phyloP scores from a whole-genome alignment of 2,797 vertebrate genomes.

The Euphonia xanthogaster region DNA sequence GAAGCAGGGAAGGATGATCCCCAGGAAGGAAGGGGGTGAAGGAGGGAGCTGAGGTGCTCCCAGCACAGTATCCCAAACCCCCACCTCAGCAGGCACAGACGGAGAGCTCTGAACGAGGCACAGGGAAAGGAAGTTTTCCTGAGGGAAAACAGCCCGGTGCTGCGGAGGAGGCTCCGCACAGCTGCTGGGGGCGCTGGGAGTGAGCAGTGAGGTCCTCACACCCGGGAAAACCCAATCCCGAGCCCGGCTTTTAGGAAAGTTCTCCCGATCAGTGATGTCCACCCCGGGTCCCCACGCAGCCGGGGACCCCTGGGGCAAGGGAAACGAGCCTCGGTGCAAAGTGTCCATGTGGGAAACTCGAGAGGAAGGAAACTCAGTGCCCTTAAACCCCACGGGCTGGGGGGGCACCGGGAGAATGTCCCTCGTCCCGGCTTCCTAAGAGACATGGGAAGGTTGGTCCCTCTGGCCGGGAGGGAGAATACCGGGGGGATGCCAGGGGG shows the following conservation, averaged over 20 bases:
- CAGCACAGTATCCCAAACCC: not conserved
- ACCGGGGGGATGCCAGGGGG: no score
- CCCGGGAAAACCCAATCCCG: not conserved
- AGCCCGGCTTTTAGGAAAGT: not conserved
- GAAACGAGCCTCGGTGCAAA: not conserved
- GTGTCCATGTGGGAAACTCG: not conserved
- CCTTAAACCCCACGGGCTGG: accelerated
- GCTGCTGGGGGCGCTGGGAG: accelerated
- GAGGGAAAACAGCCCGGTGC: not conserved
- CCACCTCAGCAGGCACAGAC: not conserved
- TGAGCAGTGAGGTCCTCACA: not conserved
- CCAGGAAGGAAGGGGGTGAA: not conserved
- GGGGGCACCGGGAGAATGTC: accelerated
- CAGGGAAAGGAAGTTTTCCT: not conserved
- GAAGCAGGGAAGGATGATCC: not conserved
- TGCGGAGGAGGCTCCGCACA: not conserved
- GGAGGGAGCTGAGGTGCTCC: not conserved
- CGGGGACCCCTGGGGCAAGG: not conserved
- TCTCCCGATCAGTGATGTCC: accelerated
- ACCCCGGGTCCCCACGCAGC: accelerated
- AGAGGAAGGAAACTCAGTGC: not conserved
- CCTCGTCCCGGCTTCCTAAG: not conserved
- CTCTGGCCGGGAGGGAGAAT: not conserved
- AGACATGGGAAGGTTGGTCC: not conserved
- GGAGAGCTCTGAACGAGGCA: not conserved